Evolutionary conservation across 2,888 invertebrate genomes (phyloP).

Genomic region (Theodoxus fluviatilis): DNA sequence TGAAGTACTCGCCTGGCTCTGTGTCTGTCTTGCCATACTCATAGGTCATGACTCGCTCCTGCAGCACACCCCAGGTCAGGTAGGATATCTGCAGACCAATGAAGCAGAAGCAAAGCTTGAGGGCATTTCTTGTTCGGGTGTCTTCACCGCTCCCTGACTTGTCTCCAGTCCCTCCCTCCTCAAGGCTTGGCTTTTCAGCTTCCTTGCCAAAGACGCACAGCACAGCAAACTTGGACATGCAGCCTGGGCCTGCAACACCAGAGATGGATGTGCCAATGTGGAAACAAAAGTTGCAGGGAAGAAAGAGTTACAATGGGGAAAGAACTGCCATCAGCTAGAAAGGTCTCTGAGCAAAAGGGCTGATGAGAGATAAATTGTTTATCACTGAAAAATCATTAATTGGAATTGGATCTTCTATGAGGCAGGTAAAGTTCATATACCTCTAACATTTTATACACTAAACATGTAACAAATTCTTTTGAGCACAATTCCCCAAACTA

Average conservation of each 20-base stretch:
- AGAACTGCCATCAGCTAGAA: no score
- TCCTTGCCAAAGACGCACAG: conserved; percentile 59
- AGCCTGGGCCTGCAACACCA: conserved; percentile 48
- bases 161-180: conserved; percentile 56
- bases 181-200: conserved; percentile 34
- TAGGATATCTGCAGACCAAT: conserved; percentile 88
- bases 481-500: no score
- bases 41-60: conserved; percentile 96
- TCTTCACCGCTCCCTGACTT: conserved; percentile 27
- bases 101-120: conserved; percentile 79
- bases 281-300: no score
- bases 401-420: no score
- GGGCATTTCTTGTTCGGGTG: conserved; percentile 31
- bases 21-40: conserved; percentile 59
- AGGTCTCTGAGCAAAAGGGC: no score
- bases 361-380: no score
- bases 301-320: no score
- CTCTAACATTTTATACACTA: no score
- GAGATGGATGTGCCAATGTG: no score
- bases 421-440: no score
- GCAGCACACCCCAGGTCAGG: conserved; percentile 93
- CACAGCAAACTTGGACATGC: conserved; percentile 45
- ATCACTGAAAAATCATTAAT: no score
- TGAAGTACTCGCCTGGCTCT: conserved; percentile 72
- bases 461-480: no score